Evolutionary conservation across 1,140 invertebrate genomes (phyloP).

Genomic region (Drosophila lini): DNA sequence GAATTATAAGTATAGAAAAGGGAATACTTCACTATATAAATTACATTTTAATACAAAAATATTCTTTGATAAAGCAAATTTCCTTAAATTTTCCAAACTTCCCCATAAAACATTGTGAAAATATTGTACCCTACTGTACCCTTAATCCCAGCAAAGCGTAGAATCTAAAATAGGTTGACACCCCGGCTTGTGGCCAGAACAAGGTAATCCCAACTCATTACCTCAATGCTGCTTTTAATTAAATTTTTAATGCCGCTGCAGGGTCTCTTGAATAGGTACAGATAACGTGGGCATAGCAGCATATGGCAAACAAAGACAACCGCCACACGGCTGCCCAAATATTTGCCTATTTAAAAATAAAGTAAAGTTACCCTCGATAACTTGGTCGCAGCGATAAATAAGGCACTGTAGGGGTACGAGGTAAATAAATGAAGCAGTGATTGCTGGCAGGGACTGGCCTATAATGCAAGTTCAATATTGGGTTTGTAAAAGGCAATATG

Average conservation of each 20-base stretch:
- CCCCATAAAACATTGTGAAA: neutral
- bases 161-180: slow-evolving; percentile 12
- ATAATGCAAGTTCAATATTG: slow-evolving; percentile 63
- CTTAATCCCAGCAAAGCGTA: slow-evolving; percentile 1
- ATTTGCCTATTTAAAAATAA: slow-evolving; percentile 42
- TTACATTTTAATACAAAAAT: no score
- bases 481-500: slow-evolving; percentile 53
- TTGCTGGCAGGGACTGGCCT: slow-evolving; percentile 27
- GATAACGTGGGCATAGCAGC: slow-evolving; percentile 13
- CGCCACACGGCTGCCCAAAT: slow-evolving; percentile 35
- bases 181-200: slow-evolving; percentile 12
- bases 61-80: no score
- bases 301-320: slow-evolving; percentile 12
- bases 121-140: neutral
- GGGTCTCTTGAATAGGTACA: slow-evolving; percentile 24
- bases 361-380: slow-evolving; percentile 11
- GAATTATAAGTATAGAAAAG: neutral
- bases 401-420: neutral
- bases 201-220: slow-evolving; percentile 16
- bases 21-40: no score
- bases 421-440: slow-evolving; percentile 27
- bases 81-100: neutral
- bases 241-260: slow-evolving; percentile 24
- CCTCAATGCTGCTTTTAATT: slow-evolving; percentile 26
- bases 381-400: slow-evolving; percentile 15